These are phyloP conservation scores for Ypsolopha scabrella DNA, from an alignment of 2,888 invertebrate genomes.

Conservation along the genomic window DNA sequence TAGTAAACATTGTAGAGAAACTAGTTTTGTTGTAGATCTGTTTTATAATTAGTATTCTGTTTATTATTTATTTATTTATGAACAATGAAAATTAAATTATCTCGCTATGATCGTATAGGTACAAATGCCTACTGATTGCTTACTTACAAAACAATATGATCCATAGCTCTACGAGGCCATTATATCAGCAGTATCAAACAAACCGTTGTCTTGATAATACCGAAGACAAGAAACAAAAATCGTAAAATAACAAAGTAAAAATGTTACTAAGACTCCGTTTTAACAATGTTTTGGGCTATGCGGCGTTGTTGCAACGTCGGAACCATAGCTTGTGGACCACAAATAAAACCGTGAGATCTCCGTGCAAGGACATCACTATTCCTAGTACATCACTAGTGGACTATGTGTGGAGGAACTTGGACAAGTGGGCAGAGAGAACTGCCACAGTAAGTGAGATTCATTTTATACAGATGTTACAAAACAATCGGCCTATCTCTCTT, in stretches of 20 bases:
- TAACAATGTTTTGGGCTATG: neutral
- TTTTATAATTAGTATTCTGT: no score
- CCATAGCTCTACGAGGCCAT: neutral
- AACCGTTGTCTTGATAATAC: neutral
- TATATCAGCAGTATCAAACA: neutral
- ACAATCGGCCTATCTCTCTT: neutral
- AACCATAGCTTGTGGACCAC: constrained; percentile 22
- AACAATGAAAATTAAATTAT: no score
- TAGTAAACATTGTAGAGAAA: no score
- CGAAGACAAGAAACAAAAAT: no score
- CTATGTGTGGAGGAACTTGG: constrained; percentile 67
- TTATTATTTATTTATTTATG: no score
- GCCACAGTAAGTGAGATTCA: constrained; percentile 49
- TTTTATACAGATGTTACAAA: neutral
- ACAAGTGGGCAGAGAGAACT: constrained; percentile 70
- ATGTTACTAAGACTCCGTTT: neutral
- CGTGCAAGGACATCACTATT: constrained; percentile 48
- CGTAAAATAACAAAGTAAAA: neutral
- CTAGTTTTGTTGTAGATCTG: no score
- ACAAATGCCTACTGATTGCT: no score
- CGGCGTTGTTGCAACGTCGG: neutral
- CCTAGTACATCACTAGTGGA: constrained; percentile 66
- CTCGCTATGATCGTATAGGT: no score
- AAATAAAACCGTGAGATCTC: constrained; percentile 39
- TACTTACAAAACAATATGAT: neutral